Evolutionary conservation across 2,888 invertebrate genomes (phyloP), one percentile per base, ranked within the genome.

Genomic region (Halictus quadricinctus): DNA sequence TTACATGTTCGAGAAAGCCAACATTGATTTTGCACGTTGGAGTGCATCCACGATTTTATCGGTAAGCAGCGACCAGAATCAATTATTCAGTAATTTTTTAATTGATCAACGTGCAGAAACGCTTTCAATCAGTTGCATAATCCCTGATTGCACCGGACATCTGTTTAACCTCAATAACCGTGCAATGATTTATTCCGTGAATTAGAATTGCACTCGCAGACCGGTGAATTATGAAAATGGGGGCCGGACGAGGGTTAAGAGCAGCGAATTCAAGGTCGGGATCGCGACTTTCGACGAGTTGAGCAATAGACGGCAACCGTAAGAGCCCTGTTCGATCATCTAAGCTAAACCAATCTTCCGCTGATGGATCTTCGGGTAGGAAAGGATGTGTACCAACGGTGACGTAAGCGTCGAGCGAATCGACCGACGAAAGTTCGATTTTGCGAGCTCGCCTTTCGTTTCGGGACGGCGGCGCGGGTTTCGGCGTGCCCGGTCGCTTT

Each of bases 401-500:
- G 36, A 70, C 50, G 72, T 10, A 46, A 69, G 58, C 54, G 76
- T 72, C 2, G 15, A 64, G 43, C 48, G 13, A 25, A 29, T 29
- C 29, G 29, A 13, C 0, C 15, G 64, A 7, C n/a, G 64, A 8
- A 54, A 75, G 41, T 73, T 25, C 25, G 46, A 18, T 46, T 41
- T 48, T 21, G 64, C 48, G 25, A 70, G 13, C n/a, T 1, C 76
- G 21, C 79, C 77, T 73, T 83, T 75, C 84, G 29, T 64, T 64
- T 72, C 46, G 73, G 60, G 66, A 76, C 86, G 83, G 80, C 85
- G 86, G 76, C 86, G 86, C 81, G 79, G 83, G 75, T 77, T 73
- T 79, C 69, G 76, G 83, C 72, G 79, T 18, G 83, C 75, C 80
- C 83, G 76, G 73, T 78, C 85, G 92, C 93, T 94, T 94, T 94